Evolutionary conservation across 2,888 invertebrate species (phyloP), one percentile per base, ranked within the genome.

Genomic region (Acronicta alni): DNA sequence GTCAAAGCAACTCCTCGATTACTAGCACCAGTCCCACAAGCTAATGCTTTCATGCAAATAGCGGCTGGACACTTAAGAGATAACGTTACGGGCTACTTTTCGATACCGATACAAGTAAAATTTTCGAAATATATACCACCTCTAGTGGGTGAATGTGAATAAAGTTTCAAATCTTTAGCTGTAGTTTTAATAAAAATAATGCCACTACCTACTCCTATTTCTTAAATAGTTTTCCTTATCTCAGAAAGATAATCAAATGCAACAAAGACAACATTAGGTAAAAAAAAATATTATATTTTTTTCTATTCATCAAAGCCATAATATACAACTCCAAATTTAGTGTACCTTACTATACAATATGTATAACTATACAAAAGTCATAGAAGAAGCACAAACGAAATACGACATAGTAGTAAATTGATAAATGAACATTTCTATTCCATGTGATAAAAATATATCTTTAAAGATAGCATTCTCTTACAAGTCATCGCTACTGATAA

Each of bases 61-160:
- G 86, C 89, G 7, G 86, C 89, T 6, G 82, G 84, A 5, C 84
- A 90, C 65, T 71, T 83, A 57, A 84, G 90, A 15, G 91, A 92
- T 57, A 64, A 57, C n/a, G 86, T 89, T 0, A 80, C 83, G 0
- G 88, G 83, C 0, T 86, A 86, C 63, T 91, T 89, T 64, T 57
- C 74, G 2, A 81, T 92, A 41, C 90, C 90, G 0, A 72, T 92
- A n/a, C 42, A 71, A 16, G 86, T 85, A 0, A 81, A 70, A 41
- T 93, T 90, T 72, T 53, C 79, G 12, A 91, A 87, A 60, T 88
- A 82, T 65, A 41, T 56, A 6, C 54, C 68, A 0, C 67, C 72
- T 18, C 12, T 20, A 8, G 0, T 2, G 1, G 3, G 0, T 15
- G 58, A 65, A 26, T 17, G 16, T n/a, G 64, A 64, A 37, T 46